These are phyloP conservation scores for Hippopotamyrus pictus DNA, from an alignment of 2,797 vertebrate species.

Conservation along the genomic window DNA sequence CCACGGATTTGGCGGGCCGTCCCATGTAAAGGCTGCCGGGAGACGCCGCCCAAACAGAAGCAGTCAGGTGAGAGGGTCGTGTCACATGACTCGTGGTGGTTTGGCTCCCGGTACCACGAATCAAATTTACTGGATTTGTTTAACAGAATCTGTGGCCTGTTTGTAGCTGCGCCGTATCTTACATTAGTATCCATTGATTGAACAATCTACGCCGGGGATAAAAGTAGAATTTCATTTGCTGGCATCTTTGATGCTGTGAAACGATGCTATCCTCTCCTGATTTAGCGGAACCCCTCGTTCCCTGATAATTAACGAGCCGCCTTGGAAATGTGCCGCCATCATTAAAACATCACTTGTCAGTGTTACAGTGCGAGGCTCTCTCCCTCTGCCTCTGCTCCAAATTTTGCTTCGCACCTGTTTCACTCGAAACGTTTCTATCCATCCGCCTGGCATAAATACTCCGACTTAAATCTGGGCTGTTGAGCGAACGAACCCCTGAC, in stretches of 20 bases:
- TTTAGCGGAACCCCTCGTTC: constrained; percentile 29
- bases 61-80: not conserved
- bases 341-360: constrained; percentile 49
- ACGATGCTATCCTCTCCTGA: constrained; percentile 26
- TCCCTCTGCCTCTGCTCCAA: not conserved
- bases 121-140: not conserved
- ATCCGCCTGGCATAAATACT: not conserved
- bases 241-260: constrained; percentile 23
- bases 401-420: not conserved
- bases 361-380: constrained; percentile 13
- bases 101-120: not conserved
- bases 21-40: not conserved
- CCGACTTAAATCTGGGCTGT: constrained; percentile 29
- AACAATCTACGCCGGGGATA: constrained; percentile 16
- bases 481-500: not conserved
- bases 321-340: constrained; percentile 37
- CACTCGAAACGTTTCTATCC: not conserved
- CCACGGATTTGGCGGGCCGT: not conserved
- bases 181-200: constrained; percentile 24
- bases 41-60: no score
- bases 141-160: not conserved
- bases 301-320: constrained; percentile 33
- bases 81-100: no score
- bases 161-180: constrained; percentile 1
- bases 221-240: constrained; percentile 7